Base-by-base conservation (phyloP, 64 coral and sea anemone species). In the Cladopsammia gracilis region DNA sequence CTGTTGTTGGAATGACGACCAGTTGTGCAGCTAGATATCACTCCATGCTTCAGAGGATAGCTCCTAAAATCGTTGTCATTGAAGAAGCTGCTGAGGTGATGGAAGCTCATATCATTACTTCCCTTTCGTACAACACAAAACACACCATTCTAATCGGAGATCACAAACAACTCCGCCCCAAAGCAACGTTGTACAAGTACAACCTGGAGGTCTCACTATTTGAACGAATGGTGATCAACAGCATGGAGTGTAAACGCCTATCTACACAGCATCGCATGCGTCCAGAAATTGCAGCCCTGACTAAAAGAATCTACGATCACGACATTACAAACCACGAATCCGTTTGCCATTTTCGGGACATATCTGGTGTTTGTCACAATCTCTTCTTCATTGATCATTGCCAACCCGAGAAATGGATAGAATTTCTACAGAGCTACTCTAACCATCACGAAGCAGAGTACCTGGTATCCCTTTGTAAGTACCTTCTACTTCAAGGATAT, bases 1-100 rank as follows among this genome's bases (percentile, higher is more conserved):
- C 77, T 73, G 96, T 98, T 18, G 87, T 98, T 47, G 96, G 96
- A 61, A 98, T 98, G 96, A 98, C 96, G 75, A 98, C 92, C 11
- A 92, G 82, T 4, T 83, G 75, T 26, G 96, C 96, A 44, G 75
- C 96, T 11, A 98, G 71, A 62, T 94, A 91, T 48, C 96, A 94
- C 7, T 25, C 86, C 3, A 72, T 94, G 56, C 84, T 98, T 34
- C 96, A 98, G 61, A 86, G 79, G 49, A 87, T 98, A 70, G 53
- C 77, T 18, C 96, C 96, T 9, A 91, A 88, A 78, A 91, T 98
- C 57, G 89, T 94, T 6, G 58, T 98, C 9, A 91, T 98, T 45
- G 96, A 98, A 42, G 96, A 98, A 66, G 96, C 96, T 64, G 96
- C 96, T n/a, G 96, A 98, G 73, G 96, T 98, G 2, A 83, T 98